Evolutionary conservation across 2,888 invertebrate species (phyloP), one percentile per base, ranked within the genome.

Genomic region (Oscheius onirici): DNA sequence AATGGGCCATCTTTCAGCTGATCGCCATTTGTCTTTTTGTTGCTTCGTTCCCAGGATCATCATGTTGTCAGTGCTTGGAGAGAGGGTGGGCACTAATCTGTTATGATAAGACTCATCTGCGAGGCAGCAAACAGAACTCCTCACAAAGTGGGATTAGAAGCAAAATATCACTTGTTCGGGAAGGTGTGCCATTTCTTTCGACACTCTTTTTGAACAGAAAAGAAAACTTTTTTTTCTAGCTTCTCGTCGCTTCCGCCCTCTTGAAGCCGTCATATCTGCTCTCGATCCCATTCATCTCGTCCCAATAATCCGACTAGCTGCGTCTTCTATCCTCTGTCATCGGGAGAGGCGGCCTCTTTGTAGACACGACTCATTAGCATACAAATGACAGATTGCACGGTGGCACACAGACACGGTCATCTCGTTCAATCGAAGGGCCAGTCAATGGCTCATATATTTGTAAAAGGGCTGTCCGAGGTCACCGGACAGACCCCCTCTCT

Each of bases 391-490:
- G 34, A 34, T 34, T 34, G 34, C 34, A 34, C 34, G 34, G 34
- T 34, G 34, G 34, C 60, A 17, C n/a, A 24, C 41, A 24, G 60
- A 40, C 22, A 40, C 40, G 58, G 17, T 40, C 40, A n/a, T n/a
- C n/a, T n/a, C n/a, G n/a, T n/a, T n/a, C 34, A 34, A 34, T 3
- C 3, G 34, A 8, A 8, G 34, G 5, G 8, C 34, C 34, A 34
- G 34, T 34, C 34, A 34, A 34, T 22, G 43, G 60, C 60, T 6
- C 34, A 34, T 34, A 43, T 60, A 43, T 60, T 60, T 60, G 60
- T 43, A 55, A 55, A 55, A 55, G 43, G 41, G 63, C 60, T 34
- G 11, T 44, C 24, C 63, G 63, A 49, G 63, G 63, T 63, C 63
- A 63, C 26, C 49, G 22, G 40, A 26, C 55, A 3, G 58, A 24